These are phyloP conservation scores for Caenorhabditis latens DNA, from an alignment of 1,140 invertebrate species.

Conservation along the genomic window DNA sequence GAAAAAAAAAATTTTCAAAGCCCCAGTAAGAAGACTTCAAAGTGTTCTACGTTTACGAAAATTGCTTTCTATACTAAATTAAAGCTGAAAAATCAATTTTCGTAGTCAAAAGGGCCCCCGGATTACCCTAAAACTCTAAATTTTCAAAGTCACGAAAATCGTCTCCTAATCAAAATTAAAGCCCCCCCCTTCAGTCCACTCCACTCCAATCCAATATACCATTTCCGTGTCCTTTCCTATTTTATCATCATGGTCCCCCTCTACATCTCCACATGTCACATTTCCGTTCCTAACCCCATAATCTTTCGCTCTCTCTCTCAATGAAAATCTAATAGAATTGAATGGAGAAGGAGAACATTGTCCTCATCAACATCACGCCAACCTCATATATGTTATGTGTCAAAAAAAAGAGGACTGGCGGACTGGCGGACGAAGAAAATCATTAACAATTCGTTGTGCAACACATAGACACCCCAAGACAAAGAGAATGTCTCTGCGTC, in stretches of 20 bases:
- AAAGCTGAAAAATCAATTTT: too few relatives aligned
- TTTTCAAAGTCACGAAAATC: neutral
- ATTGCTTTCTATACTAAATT: too few relatives aligned
- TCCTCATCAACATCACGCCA: neutral
- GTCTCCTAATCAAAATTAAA: neutral
- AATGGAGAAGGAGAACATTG: neutral
- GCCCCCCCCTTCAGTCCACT: neutral
- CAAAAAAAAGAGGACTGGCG: neutral
- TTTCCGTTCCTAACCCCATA: constrained; percentile 17
- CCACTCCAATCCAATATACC: neutral
- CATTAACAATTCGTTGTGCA: constrained; percentile 30
- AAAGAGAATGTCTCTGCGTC: constrained; percentile 33
- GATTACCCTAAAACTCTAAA: neutral
- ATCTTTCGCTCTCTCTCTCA: neutral
- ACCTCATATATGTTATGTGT: constrained; percentile 21
- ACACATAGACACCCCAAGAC: neutral
- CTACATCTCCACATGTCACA: neutral
- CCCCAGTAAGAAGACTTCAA: too few relatives aligned
- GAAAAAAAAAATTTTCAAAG: too few relatives aligned
- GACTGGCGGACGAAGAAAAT: neutral
- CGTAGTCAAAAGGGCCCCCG: too few relatives aligned
- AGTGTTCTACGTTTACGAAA: too few relatives aligned
- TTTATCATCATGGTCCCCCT: neutral
- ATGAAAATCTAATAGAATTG: too few relatives aligned
- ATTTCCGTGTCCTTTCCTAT: neutral